These are phyloP conservation scores for Puma concolor DNA, from an alignment of 2,113 vertebrate genomes.

Conservation along the genomic window DNA sequence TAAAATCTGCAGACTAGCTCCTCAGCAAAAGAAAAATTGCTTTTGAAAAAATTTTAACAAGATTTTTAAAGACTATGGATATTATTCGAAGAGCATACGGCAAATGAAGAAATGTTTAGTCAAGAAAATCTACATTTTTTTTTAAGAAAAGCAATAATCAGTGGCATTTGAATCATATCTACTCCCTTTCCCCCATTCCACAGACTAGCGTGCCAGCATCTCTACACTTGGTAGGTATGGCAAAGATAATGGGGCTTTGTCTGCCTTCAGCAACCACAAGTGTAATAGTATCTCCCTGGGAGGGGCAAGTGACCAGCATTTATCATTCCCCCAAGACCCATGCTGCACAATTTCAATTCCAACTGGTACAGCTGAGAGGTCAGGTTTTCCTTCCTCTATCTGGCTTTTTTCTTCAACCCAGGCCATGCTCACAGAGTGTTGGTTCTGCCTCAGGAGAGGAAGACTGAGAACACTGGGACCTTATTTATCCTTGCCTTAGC, in stretches of 20 bases:
- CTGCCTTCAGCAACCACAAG: not conserved
- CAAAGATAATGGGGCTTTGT: not conserved
- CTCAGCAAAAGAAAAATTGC: not conserved
- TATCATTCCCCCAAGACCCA: not conserved
- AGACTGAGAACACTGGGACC: not conserved
- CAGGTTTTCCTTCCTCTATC: not conserved
- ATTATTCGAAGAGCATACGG: not conserved
- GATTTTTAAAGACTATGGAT: not conserved
- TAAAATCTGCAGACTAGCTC: not conserved
- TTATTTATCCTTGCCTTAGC: not conserved
- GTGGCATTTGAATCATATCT: not conserved
- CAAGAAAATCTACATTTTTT: not conserved
- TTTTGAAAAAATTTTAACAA: not conserved
- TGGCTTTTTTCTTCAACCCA: not conserved
- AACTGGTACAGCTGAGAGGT: not conserved
- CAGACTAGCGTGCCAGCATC: not conserved
- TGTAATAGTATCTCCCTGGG: not conserved
- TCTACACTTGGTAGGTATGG: not conserved
- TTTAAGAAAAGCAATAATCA: not conserved
- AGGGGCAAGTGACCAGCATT: not conserved
- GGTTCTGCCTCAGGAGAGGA: not conserved
- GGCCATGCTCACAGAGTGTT: not conserved
- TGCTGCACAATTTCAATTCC: not conserved
- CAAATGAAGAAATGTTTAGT: not conserved
- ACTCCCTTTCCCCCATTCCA: not conserved